Conservation (phyloP, 2,888 invertebrate species). For the Patella caerulea region DNA sequence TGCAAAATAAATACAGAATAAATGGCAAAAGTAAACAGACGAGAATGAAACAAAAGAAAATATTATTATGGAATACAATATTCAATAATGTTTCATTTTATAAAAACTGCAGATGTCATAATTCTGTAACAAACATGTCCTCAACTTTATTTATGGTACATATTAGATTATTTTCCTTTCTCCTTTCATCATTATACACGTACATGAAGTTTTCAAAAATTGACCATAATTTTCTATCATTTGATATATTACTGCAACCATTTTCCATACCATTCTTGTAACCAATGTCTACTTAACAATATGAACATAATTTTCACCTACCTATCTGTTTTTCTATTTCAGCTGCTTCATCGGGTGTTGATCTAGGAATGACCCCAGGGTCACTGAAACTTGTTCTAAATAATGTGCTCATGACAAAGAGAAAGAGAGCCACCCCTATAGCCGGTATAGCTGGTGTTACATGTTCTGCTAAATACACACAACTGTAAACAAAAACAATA, state of each 20-base stretch:
- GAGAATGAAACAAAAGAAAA: no score
- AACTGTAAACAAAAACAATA: conserved; percentile 76
- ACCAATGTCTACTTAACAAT: background rate
- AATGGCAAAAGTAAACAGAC: no score
- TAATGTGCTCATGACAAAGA: conserved; percentile 93
- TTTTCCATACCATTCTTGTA: no score
- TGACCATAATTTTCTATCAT: no score
- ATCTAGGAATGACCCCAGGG: conserved; percentile 91
- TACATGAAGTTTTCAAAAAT: no score
- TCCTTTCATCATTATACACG: no score
- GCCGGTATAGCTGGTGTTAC: conserved; percentile 94
- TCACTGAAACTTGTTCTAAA: conserved; percentile 93
- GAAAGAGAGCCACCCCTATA: conserved; percentile 88
- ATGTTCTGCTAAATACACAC: conserved; percentile 89
- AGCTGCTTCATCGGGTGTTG: conserved; percentile 89
- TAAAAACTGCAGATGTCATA: background rate
- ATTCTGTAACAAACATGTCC: background rate
- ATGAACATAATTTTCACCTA: conserved; percentile 67
- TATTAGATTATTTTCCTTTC: no score
- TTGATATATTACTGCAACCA: background rate
- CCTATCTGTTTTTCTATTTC: conserved; percentile 92
- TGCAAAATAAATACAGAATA: no score
- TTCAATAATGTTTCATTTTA: background rate
- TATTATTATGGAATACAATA: background rate
- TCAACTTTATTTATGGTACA: background rate